These are phyloP conservation scores for Zoanthus gigantus DNA, from an alignment of 92 coral and sea anemone species.

Conservation along the genomic window DNA sequence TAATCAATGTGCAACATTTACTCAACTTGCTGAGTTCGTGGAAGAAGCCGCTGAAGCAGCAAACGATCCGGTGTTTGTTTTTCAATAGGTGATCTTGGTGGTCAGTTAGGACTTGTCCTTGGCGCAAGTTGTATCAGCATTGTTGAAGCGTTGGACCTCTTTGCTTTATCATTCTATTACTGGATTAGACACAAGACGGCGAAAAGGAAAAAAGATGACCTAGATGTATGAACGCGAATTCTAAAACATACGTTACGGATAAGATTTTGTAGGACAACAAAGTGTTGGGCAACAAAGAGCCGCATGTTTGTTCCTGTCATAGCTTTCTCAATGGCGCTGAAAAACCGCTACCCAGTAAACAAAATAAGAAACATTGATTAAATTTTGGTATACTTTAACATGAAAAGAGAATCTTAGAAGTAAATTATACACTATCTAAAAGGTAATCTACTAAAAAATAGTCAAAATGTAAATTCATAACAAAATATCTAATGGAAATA, in stretches of 20 bases:
- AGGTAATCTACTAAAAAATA: background rate
- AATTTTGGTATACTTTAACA: background rate
- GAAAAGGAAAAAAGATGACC: background rate
- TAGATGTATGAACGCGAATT: background rate
- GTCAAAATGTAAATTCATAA: background rate
- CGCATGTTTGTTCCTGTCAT: background rate
- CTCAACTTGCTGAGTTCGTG: no score
- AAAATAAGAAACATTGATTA: background rate
- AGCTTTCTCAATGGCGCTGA: background rate
- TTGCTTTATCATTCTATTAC: slow-evolving; percentile 20
- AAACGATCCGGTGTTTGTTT: no score
- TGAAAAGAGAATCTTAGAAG: background rate
- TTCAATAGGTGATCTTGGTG: slow-evolving; percentile 36
- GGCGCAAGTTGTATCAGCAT: slow-evolving; percentile 47
- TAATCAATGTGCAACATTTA: no score
- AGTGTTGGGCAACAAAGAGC: background rate
- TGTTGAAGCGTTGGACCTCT: slow-evolving; percentile 11
- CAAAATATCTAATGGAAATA: slow-evolving; percentile 19
- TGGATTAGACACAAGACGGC: slow-evolving; percentile 35
- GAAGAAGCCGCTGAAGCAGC: no score
- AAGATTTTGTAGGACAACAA: background rate
- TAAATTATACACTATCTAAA: background rate
- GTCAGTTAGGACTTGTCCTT: slow-evolving; percentile 40
- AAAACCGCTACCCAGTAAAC: background rate
- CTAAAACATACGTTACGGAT: background rate